Percentiles rank a stretch among this genome's conserved stretches.
Evolutionary conservation across 1,140 invertebrate genomes (phyloP).

Genomic region (Dryas iulia): DNA sequence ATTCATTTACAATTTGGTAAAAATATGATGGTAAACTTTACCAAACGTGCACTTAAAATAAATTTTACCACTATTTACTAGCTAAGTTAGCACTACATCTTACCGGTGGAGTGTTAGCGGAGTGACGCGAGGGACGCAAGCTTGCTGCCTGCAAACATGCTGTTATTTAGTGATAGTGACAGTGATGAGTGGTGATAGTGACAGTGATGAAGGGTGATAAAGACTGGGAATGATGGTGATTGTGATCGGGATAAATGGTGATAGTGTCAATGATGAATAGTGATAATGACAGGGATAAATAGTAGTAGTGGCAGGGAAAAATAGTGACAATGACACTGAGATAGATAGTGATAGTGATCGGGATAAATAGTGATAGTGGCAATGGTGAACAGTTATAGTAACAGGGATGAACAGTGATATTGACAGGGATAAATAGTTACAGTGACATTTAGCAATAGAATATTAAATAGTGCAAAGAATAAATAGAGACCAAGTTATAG

Average conservation of each 20-base stretch:
- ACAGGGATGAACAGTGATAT: too few relatives aligned
- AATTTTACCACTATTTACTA: not conserved
- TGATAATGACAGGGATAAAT: too few relatives aligned
- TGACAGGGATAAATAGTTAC: too few relatives aligned
- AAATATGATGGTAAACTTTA: not conserved
- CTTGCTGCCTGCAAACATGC: conserved; percentile 66
- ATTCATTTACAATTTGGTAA: not conserved
- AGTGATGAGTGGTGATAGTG: not conserved
- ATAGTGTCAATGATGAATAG: not conserved
- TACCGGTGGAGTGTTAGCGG: conserved; percentile 56
- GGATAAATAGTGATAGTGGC: too few relatives aligned
- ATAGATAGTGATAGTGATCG: not conserved
- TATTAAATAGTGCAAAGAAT: too few relatives aligned
- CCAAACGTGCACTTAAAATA: too few relatives aligned
- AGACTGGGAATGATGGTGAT: not conserved
- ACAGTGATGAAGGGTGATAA: not conserved
- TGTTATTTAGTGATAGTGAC: conserved; percentile 35
- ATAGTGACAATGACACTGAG: too few relatives aligned
- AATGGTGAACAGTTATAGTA: too few relatives aligned
- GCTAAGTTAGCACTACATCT: conserved; percentile 23
- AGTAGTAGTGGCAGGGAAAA: not conserved
- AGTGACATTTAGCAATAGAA: too few relatives aligned
- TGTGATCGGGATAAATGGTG: not conserved
- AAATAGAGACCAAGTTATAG: too few relatives aligned
- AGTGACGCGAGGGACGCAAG: conserved; percentile 59